Conservation (phyloP, 2,888 invertebrate species). For the Blera fallax region DNA sequence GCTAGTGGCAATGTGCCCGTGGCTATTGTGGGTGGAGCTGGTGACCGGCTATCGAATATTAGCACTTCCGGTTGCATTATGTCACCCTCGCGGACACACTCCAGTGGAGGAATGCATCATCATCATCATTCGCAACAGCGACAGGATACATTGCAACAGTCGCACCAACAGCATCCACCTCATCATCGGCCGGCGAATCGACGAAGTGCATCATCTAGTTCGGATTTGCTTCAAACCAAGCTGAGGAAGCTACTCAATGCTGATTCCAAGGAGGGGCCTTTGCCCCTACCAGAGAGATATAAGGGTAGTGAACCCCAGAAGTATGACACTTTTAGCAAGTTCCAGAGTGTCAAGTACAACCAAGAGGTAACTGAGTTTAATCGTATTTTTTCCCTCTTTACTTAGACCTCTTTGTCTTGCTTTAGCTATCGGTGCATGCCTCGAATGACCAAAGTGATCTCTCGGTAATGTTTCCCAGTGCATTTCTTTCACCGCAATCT, state of each 20-base stretch:
- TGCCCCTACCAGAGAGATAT: constrained; percentile 74
- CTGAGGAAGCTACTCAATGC: constrained; percentile 88
- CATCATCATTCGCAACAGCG: constrained; percentile 77
- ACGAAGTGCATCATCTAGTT: constrained; percentile 81
- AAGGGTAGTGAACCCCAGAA: constrained; percentile 71
- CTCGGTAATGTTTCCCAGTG: constrained; percentile 73
- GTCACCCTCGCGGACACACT: constrained; percentile 81
- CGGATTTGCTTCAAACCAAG: constrained; percentile 89
- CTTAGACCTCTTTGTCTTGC: not conserved
- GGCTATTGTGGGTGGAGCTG: constrained; percentile 66
- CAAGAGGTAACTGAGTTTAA: constrained; percentile 71
- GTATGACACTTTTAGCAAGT: constrained; percentile 75
- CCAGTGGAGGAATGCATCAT: constrained; percentile 76
- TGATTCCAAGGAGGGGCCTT: constrained; percentile 80
- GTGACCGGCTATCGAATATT: constrained; percentile 64
- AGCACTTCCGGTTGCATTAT: constrained; percentile 73
- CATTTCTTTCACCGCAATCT: constrained; percentile 80
- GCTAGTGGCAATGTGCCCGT: constrained; percentile 73
- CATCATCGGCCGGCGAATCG: constrained; percentile 82
- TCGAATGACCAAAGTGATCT: constrained; percentile 74
- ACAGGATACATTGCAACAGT: constrained; percentile 68
- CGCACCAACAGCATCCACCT: constrained; percentile 69
- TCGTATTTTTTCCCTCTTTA: no score
- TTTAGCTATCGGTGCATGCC: constrained; percentile 75
- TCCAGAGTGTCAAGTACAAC: constrained; percentile 74